Conservation (phyloP, 2,797 vertebrate species). For the Phoxinus dragarum region DNA sequence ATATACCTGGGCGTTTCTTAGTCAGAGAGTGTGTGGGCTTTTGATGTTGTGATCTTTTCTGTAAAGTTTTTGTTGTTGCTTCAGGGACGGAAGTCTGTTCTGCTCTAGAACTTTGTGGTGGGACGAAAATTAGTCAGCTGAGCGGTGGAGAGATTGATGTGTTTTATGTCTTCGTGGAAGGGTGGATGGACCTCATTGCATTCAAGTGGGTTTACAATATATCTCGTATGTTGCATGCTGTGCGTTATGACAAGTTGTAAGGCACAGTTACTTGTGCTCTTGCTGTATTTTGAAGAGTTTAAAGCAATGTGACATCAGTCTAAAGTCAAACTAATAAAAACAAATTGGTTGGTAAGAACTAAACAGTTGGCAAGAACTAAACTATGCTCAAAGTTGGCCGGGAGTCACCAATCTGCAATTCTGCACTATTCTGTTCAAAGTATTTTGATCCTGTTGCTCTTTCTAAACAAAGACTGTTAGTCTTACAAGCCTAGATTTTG, state of each 20-base stretch:
- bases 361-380: not conserved
- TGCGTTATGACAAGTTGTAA: slow-evolving; percentile 24
- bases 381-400: not conserved
- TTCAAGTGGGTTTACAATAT: slow-evolving; percentile 48
- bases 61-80: slow-evolving; percentile 55
- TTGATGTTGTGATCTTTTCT: slow-evolving; percentile 55
- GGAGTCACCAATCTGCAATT: slow-evolving; percentile 13
- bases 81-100: slow-evolving; percentile 37
- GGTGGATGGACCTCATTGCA: slow-evolving; percentile 43
- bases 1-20: slow-evolving; percentile 55
- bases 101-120: slow-evolving; percentile 38
- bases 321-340: slow-evolving; percentile 32
- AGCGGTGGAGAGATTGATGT: slow-evolving; percentile 40
- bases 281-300: slow-evolving; percentile 28
- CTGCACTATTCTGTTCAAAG: slow-evolving; percentile 12
- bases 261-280: slow-evolving; percentile 25
- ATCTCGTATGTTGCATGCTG: slow-evolving; percentile 44
- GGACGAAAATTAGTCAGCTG: slow-evolving; percentile 42
- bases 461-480: not conserved
- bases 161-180: slow-evolving; percentile 37
- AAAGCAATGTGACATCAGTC: slow-evolving; percentile 1
- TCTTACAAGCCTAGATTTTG: not conserved
- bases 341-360: not conserved
- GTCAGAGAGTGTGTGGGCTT: slow-evolving; percentile 37
- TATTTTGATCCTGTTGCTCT: not conserved